A percentile compares a stretch with the other conserved stretches of the same genome.
phyloP scores from a whole-genome alignment of 2,888 invertebrate species.

The Drosophila putrida region DNA sequence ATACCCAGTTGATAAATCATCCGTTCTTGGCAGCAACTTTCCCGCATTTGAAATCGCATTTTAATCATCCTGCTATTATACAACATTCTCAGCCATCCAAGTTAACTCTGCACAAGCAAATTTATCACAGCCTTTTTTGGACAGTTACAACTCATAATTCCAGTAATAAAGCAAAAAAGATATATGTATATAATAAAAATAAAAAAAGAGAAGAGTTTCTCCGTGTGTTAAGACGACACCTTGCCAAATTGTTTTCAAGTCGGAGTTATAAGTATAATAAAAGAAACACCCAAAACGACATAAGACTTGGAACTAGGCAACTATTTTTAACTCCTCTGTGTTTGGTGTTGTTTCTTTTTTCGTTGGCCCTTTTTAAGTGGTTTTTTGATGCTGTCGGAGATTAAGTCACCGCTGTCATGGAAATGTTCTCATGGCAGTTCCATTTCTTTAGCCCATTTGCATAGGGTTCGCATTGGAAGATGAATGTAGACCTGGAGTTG shows the following conservation, averaged over 20 bases:
- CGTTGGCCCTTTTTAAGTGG: constrained; percentile 41
- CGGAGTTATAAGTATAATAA: constrained; percentile 22
- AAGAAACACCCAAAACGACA: constrained; percentile 12
- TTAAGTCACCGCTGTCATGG: constrained; percentile 62
- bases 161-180: constrained; percentile 2
- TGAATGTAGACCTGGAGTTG: constrained; percentile 14
- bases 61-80: constrained; percentile 47
- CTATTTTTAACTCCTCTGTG: constrained; percentile 23
- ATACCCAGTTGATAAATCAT: constrained; percentile 44
- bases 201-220: constrained; percentile 61
- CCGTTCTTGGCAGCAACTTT: constrained; percentile 50
- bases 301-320: constrained; percentile 21
- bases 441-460: constrained; percentile 76
- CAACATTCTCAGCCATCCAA: constrained; percentile 41
- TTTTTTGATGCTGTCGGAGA: constrained; percentile 69
- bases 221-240: constrained; percentile 71
- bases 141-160: constrained; percentile 43
- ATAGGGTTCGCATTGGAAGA: constrained; percentile 34
- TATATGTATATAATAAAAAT: constrained; percentile 22
- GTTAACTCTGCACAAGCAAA: constrained; percentile 42
- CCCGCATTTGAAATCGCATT: constrained; percentile 56
- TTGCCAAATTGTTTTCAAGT: constrained; percentile 71
- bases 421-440: constrained; percentile 79
- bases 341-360: constrained; percentile 4
- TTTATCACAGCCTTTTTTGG: constrained; percentile 52